phyloP scores from a whole-genome alignment of 1,140 invertebrate species.

The Pentalonia nigronervosa region DNA sequence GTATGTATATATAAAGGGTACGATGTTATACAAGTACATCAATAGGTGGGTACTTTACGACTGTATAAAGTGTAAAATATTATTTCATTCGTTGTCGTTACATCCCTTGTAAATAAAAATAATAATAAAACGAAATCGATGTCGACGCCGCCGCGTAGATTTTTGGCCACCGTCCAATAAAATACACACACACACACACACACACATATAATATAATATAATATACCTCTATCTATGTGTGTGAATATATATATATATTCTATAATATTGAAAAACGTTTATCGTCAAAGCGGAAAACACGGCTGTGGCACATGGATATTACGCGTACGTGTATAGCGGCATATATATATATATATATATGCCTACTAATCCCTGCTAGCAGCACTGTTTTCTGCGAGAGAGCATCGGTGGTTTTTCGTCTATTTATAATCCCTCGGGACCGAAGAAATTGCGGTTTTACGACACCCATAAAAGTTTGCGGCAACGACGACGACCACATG shows the following conservation, averaged over 20 bases:
- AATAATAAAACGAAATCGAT: neutral
- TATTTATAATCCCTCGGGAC: slow-evolving; percentile 39
- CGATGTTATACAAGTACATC: neutral
- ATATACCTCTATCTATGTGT: neutral
- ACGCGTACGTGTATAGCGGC: neutral
- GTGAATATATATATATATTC: neutral
- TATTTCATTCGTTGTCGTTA: neutral
- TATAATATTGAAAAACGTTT: slow-evolving; percentile 1
- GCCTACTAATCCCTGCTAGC: neutral
- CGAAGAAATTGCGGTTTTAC: slow-evolving; percentile 57
- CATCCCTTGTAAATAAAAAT: neutral
- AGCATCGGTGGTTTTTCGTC: neutral
- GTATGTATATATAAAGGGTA: neutral
- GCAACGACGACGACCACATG: slow-evolving; percentile 45
- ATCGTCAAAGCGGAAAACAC: slow-evolving; percentile 11
- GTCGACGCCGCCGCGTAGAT: neutral
- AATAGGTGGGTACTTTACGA: neutral
- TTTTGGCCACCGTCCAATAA: neutral
- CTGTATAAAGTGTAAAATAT: neutral
- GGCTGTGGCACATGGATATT: neutral
- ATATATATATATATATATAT: neutral
- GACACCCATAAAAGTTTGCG: slow-evolving; percentile 56
- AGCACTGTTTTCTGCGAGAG: neutral
- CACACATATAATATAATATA: neutral
- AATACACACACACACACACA: neutral